Evolutionary conservation across 1,140 invertebrate genomes (phyloP).

Genomic region (Drosophila pseudoananassae): DNA sequence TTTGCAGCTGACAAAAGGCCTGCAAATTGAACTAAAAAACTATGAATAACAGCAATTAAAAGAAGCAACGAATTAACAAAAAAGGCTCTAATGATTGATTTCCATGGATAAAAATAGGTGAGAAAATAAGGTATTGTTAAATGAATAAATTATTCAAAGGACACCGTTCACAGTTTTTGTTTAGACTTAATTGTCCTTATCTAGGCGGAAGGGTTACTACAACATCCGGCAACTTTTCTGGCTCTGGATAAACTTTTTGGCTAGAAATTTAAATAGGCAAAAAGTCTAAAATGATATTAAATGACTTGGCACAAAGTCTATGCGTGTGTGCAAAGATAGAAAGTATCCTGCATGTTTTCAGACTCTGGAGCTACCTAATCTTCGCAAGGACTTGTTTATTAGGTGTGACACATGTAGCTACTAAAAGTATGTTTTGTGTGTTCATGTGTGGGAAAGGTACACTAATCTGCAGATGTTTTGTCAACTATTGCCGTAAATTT

Average conservation of each 20-base stretch:
- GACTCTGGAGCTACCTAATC: neutral
- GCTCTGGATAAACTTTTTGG: neutral
- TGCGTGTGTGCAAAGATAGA: slow-evolving; percentile 12
- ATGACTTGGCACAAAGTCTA: slow-evolving; percentile 25
- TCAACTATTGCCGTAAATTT: slow-evolving; percentile 42
- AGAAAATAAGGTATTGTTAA: neutral
- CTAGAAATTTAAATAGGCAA: slow-evolving; percentile 1
- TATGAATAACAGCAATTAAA: slow-evolving; percentile 36
- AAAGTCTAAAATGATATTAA: slow-evolving; percentile 22
- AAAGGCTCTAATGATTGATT: neutral
- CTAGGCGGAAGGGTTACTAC: neutral
- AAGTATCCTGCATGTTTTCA: neutral
- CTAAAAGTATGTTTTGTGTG: neutral
- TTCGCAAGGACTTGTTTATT: slow-evolving; percentile 20
- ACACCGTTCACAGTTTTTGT: too few species aligned
- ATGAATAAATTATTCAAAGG: neutral
- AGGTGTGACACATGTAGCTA: slow-evolving; percentile 30
- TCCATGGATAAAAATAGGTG: neutral
- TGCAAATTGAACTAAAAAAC: neutral
- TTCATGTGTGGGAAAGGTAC: slow-evolving; percentile 4
- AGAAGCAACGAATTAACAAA: slow-evolving; percentile 3
- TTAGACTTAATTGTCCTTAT: neutral
- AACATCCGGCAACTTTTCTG: neutral
- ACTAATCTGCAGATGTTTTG: slow-evolving; percentile 46
- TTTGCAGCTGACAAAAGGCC: slow-evolving; percentile 40